Conservation (phyloP, 2,113 vertebrate genomes). For the Solea senegalensis region DNA sequence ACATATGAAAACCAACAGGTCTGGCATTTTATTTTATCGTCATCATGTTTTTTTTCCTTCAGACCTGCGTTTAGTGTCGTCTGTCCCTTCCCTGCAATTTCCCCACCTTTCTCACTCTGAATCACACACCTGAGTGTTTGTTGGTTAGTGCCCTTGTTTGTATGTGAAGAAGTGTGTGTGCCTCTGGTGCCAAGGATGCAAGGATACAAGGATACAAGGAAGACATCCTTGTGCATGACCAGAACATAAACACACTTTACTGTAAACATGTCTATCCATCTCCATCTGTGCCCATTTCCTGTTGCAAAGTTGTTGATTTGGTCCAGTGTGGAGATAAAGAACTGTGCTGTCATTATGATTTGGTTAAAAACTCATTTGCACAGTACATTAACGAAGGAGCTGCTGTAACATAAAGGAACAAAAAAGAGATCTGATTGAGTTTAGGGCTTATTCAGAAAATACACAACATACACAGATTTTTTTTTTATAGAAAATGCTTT, state of each 20-base stretch:
- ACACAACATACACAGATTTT: constrained; percentile 15
- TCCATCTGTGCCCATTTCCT: constrained; percentile 43
- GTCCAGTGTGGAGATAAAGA: constrained; percentile 14
- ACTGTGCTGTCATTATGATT: constrained; percentile 10
- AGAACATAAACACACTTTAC: constrained; percentile 6
- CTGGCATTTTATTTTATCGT: not conserved
- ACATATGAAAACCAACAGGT: constrained; percentile 12
- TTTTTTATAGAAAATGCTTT: constrained; percentile 69
- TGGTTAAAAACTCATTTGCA: not conserved
- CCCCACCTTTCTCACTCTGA: not conserved
- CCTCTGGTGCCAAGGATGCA: constrained; percentile 19
- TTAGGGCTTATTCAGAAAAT: not conserved
- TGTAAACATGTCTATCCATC: constrained; percentile 31
- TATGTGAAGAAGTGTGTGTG: constrained; percentile 13
- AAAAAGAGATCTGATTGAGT: not conserved
- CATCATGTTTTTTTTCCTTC: not conserved
- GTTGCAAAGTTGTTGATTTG: constrained; percentile 11
- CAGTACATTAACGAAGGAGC: not conserved
- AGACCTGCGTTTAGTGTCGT: not conserved
- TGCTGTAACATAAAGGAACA: not conserved
- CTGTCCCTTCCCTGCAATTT: not conserved
- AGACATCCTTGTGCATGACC: not conserved
- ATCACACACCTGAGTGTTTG: constrained; percentile 4
- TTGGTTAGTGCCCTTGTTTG: constrained; percentile 18
- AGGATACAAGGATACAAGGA: constrained; percentile 41